A percentile compares a stretch with the other conserved stretches of the same genome.
phyloP scores from a whole-genome alignment of 2,888 invertebrate genomes.

The Odontocerum albicorne region DNA sequence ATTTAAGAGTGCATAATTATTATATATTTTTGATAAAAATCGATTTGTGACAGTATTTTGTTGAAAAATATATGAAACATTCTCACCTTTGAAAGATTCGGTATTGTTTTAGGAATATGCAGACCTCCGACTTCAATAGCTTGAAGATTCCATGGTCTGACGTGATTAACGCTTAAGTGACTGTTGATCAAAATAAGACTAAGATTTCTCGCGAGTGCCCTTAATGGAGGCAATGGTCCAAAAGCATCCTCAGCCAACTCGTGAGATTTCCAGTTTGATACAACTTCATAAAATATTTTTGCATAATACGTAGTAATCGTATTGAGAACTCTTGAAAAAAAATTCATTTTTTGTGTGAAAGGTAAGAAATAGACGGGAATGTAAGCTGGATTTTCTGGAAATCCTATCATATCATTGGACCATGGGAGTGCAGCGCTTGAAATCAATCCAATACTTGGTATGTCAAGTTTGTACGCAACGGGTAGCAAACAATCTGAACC shows the following conservation, averaged over 20 bases:
- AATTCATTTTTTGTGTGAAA: constrained; percentile 53
- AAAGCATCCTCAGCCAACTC: constrained; percentile 54
- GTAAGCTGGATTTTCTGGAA: constrained; percentile 59
- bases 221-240: constrained; percentile 52
- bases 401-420: constrained; percentile 58
- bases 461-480: constrained; percentile 54
- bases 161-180: constrained; percentile 59
- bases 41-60: too few relatives aligned
- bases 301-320: constrained; percentile 49
- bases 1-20: too few relatives aligned
- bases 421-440: constrained; percentile 60
- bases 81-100: constrained; percentile 52
- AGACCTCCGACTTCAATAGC: constrained; percentile 60
- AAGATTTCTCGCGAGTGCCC: constrained; percentile 51
- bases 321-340: constrained; percentile 54
- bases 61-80: too few relatives aligned
- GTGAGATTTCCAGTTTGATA: constrained; percentile 52
- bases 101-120: constrained; percentile 47
- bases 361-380: constrained; percentile 59
- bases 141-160: constrained; percentile 57
- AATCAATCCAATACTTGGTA: constrained; percentile 57
- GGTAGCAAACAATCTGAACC: constrained; percentile 61
- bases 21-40: too few relatives aligned
- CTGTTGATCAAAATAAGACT: constrained; percentile 59
- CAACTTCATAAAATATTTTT: constrained; percentile 48